phyloP scores from a whole-genome alignment of 2,797 vertebrate genomes.

The Gobionotothen gibberifrons region DNA sequence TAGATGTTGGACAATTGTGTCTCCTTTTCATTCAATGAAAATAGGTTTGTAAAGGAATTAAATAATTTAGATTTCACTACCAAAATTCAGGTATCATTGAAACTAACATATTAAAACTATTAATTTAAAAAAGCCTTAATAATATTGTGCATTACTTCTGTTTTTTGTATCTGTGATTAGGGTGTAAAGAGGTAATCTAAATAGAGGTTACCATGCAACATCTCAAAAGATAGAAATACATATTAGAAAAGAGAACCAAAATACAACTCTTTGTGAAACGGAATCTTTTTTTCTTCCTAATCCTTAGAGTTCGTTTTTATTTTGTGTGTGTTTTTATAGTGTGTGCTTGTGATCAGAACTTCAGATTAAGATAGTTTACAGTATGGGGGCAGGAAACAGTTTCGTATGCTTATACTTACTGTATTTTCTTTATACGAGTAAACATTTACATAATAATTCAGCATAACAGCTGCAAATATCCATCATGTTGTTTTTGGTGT shows the following conservation, averaged over 20 bases:
- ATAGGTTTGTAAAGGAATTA: not conserved
- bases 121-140: not conserved
- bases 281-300: not conserved
- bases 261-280: not conserved
- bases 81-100: not conserved
- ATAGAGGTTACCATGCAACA: not conserved
- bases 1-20: not conserved
- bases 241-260: not conserved
- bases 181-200: not conserved
- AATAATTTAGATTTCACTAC: not conserved
- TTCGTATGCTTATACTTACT: not conserved
- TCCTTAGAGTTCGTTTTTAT: not conserved
- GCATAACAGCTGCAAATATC: not conserved
- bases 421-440: conserved; percentile 2
- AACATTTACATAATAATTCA: conserved; percentile 2
- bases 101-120: no score
- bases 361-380: not conserved
- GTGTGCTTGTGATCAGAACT: not conserved
- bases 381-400: not conserved
- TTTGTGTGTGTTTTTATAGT: not conserved
- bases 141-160: not conserved
- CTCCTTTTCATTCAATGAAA: not conserved
- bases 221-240: not conserved
- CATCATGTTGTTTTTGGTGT: conserved; percentile 6
- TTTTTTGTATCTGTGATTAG: not conserved